phyloP scores from a whole-genome alignment of 2,113 vertebrate species.

The Ciconia maguari region DNA sequence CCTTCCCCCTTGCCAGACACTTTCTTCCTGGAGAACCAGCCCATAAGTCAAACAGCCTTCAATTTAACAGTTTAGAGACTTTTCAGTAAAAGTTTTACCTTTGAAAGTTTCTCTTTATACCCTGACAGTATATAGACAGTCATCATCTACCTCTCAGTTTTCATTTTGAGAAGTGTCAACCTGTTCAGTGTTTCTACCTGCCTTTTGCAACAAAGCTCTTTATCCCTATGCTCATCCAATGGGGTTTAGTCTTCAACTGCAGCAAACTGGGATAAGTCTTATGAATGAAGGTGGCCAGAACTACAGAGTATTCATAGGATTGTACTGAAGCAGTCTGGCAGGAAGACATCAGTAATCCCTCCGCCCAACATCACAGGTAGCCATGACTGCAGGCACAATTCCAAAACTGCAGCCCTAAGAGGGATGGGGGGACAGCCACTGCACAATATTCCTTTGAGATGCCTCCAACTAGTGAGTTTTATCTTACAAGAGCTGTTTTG shows the following conservation, averaged over 20 bases:
- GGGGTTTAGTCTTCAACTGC: not conserved
- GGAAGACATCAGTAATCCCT: not conserved
- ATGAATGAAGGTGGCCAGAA: not conserved
- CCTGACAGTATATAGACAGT: not conserved
- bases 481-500: not conserved
- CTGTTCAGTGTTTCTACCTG: not conserved
- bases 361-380: not conserved
- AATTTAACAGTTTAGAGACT: not conserved
- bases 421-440: not conserved
- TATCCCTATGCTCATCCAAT: not conserved
- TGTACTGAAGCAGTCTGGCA: not conserved
- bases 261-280: not conserved
- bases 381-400: not conserved
- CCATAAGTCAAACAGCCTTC: not conserved
- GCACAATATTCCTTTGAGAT: not conserved
- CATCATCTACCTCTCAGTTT: not conserved
- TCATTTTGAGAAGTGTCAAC: not conserved
- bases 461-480: not conserved
- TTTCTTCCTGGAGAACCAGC: not conserved
- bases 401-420: not conserved
- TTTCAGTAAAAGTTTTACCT: not conserved
- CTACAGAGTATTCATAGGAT: accelerated
- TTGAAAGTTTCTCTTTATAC: not conserved
- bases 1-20: not conserved
- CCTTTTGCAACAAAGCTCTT: not conserved